Percentiles rank a stretch among this genome's conserved stretches.
Conservation (phyloP, 2,113 vertebrate species). For the Mugil cephalus region DNA sequence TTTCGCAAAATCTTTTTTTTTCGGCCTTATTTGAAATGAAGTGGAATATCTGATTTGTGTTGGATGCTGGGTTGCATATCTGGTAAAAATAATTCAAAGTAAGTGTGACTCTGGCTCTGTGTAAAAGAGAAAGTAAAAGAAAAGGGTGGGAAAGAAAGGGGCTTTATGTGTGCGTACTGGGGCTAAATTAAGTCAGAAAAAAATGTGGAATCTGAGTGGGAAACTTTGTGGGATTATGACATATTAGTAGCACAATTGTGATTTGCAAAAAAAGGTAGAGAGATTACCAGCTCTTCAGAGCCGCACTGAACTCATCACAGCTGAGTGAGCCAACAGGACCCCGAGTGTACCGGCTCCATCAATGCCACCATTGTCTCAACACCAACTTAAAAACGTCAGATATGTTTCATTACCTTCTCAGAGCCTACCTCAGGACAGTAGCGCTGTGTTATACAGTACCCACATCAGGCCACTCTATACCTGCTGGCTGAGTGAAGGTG, state of each 20-base stretch:
- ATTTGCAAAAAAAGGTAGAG: slow-evolving; percentile 8
- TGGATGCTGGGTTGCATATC: too few relatives aligned
- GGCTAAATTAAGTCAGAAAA: background rate
- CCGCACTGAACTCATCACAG: slow-evolving; percentile 56
- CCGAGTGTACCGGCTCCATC: slow-evolving; percentile 13
- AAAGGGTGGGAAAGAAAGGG: slow-evolving; percentile 1
- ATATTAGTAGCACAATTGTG: background rate
- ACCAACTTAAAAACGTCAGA: slow-evolving; percentile 46
- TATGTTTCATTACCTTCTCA: slow-evolving; percentile 56
- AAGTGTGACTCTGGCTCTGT: too few relatives aligned
- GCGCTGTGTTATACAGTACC: slow-evolving; percentile 51
- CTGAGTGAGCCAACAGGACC: slow-evolving; percentile 29
- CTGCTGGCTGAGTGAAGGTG: slow-evolving; percentile 29
- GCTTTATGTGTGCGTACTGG: background rate
- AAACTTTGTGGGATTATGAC: background rate
- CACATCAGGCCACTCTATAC: slow-evolving; percentile 22
- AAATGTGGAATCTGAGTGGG: background rate
- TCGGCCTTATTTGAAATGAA: too few relatives aligned
- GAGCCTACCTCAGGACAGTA: slow-evolving; percentile 47
- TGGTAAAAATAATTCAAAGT: too few relatives aligned
- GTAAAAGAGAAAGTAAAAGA: background rate
- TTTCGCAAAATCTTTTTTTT: too few relatives aligned
- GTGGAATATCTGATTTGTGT: too few relatives aligned
- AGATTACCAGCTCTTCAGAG: slow-evolving; percentile 5
- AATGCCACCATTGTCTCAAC: slow-evolving; percentile 58